Conservation (phyloP, 2,797 vertebrate genomes). For the Pseudochirops corinnae region DNA sequence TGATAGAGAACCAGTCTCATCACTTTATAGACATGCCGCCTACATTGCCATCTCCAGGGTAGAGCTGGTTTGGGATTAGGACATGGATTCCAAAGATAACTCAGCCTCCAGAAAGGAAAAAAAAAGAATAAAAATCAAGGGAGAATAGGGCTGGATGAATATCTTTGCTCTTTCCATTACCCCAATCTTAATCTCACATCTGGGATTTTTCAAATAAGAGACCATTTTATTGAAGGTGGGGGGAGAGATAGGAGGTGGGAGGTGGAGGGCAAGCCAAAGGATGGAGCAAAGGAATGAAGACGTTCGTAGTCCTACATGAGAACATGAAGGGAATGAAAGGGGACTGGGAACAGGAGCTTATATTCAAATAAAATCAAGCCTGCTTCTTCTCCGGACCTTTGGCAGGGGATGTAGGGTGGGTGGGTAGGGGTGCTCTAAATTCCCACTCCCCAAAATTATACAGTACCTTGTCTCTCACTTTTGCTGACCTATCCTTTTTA, state of each 20-base stretch:
- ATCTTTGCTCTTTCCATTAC: not conserved
- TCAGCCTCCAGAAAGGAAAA: slow-evolving; percentile 16
- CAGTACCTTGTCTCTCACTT: not conserved
- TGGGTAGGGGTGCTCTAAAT: not conserved
- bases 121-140: not conserved
- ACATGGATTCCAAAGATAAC: not conserved
- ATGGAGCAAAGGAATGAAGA: not conserved
- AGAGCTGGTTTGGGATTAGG: slow-evolving; percentile 34
- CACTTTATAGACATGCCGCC: slow-evolving; percentile 12
- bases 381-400: slow-evolving; percentile 8
- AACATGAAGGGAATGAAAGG: not conserved
- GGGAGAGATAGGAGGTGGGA: not conserved
- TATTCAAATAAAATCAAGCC: not conserved
- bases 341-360: not conserved
- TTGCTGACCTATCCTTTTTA: not conserved
- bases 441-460: not conserved
- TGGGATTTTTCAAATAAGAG: slow-evolving; percentile 1
- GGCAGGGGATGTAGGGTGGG: not conserved
- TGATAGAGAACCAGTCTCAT: not conserved
- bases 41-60: slow-evolving; percentile 28
- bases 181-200: slow-evolving; percentile 42
- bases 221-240: not conserved
- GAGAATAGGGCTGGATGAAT: not conserved
- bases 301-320: not conserved
- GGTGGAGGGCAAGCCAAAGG: not conserved